Evolutionary conservation across 2,888 invertebrate species (phyloP), one percentile per base, ranked within the genome.

Genomic region (Acronicta alni): DNA sequence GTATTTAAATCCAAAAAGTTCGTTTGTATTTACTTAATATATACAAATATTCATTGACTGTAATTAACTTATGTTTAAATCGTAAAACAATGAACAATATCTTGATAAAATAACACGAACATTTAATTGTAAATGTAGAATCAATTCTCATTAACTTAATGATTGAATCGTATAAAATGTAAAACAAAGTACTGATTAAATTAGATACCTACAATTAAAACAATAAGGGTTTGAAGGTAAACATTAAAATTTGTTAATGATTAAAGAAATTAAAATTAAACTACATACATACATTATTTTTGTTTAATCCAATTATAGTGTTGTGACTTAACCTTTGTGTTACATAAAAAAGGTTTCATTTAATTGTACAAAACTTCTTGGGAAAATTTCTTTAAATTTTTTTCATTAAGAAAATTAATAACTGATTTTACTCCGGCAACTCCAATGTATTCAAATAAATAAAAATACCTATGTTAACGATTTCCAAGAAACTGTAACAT

Each of bases 81-180:
- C 9, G 26, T 10, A 26, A 26, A 7, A 26, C 10, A 30, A 12
- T 30, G 12, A 35, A 0, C n/a, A 6, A 3, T n/a, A 35, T 30
- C 30, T 30, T 3, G 30, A 30, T 30, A 12, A 30, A 4, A 30
- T 30, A 30, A 30, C 4, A 30, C 3, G 30, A 30, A 30, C 10
- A 35, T n/a, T 41, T 32, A 35, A 26, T 18, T 37, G 48, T 56
- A 9, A 47, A 39, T 41, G 1, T 43, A 23, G 52, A 57, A 55
- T 41, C 26, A 56, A 67, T 57, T 38, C 45, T 51, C 35, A 39
- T 35, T 58, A 47, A 48, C 23, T 41, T 48, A 59, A 53, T 59
- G 43, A 72, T 58, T 63, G 35, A 65, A 72, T 70, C 68, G 58
- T 62, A 42, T 45, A 44, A 58, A 72, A 48, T 45, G 53, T 58